A percentile compares a stretch with the other conserved stretches of the same genome.
phyloP scores from a whole-genome alignment of 2,113 vertebrate species.

The Petromus typicus region DNA sequence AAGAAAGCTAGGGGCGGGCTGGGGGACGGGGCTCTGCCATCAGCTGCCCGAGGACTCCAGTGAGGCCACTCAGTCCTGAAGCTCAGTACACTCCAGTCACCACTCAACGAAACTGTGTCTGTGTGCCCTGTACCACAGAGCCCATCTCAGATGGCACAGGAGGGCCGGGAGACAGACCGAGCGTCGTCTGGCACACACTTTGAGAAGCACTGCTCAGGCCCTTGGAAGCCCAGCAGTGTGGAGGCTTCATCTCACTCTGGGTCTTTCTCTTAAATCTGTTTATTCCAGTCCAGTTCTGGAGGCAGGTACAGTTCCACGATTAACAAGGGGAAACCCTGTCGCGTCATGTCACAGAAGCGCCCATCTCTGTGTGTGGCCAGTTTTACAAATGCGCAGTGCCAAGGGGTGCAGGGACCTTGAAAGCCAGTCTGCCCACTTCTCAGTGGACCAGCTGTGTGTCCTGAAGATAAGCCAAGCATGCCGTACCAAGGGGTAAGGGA shows the following conservation, averaged over 20 bases:
- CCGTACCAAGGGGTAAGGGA: background rate
- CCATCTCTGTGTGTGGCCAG: background rate
- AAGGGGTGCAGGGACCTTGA: background rate
- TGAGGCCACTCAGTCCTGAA: background rate
- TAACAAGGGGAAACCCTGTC: background rate
- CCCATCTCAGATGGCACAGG: background rate
- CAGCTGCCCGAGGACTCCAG: background rate
- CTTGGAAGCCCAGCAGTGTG: background rate
- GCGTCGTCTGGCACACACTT: background rate
- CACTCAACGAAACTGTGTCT: background rate
- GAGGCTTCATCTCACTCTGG: background rate
- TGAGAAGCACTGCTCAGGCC: background rate
- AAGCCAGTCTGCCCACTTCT: background rate
- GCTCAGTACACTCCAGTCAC: fast-evolving
- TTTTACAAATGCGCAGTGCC: fast-evolving
- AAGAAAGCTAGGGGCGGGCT: background rate
- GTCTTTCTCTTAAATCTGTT: background rate
- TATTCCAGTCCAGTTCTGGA: background rate
- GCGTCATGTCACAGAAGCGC: fast-evolving
- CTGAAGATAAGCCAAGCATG: background rate
- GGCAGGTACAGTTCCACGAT: background rate
- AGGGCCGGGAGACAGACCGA: background rate
- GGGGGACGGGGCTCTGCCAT: background rate
- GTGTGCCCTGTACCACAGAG: background rate
- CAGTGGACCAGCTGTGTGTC: background rate